Evolutionary conservation across 2,113 vertebrate species (phyloP).

Genomic region (Erythrolamprus reginae): DNA sequence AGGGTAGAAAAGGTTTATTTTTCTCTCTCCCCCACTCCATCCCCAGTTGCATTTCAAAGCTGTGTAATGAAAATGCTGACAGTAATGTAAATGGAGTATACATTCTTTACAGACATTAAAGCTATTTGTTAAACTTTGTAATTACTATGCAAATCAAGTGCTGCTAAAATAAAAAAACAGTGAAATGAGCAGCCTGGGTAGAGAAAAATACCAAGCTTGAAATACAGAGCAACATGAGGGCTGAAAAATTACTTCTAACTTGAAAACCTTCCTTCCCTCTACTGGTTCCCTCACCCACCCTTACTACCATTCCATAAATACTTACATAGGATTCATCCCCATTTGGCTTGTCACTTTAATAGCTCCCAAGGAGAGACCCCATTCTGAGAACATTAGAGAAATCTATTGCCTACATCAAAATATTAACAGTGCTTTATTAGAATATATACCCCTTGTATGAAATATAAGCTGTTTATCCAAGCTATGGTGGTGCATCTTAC

Average conservation of each 20-base stretch:
- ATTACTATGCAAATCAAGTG: constrained; percentile 71
- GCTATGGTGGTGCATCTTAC: too few species aligned
- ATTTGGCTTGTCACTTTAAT: background rate
- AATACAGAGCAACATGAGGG: constrained; percentile 49
- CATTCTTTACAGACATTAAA: constrained; percentile 64
- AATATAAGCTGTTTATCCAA: background rate
- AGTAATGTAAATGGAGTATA: constrained; percentile 64
- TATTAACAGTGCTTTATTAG: constrained; percentile 5
- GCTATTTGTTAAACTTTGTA: constrained; percentile 70
- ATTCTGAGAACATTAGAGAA: background rate
- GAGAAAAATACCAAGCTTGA: constrained; percentile 43
- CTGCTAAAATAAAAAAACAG: constrained; percentile 59
- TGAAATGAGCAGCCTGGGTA: constrained; percentile 40
- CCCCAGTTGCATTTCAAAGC: constrained; percentile 58
- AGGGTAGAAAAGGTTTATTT: constrained; percentile 49
- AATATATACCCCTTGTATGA: background rate
- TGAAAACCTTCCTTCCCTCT: background rate
- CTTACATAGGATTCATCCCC: background rate
- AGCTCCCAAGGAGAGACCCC: background rate
- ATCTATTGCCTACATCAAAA: background rate
- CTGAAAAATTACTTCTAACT: constrained; percentile 25
- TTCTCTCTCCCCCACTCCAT: background rate
- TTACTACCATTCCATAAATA: background rate
- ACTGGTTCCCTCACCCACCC: background rate
- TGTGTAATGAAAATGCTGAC: constrained; percentile 56